Conservation (phyloP, 2,797 vertebrate species). For the Sphenodon punctatus region DNA sequence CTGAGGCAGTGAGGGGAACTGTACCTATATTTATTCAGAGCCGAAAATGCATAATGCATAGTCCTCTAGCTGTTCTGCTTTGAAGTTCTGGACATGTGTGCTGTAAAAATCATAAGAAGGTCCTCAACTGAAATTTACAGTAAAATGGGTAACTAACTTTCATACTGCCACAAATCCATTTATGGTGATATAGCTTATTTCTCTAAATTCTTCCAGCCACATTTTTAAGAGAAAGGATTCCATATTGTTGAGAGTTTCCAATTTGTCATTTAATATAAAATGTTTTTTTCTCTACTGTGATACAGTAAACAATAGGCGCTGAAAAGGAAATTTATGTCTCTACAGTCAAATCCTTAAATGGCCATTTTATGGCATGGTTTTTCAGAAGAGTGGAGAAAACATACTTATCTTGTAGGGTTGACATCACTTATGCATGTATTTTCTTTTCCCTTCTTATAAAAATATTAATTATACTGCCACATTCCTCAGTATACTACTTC, state of each 20-base stretch:
- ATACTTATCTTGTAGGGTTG: not conserved
- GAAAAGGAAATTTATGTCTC: not conserved
- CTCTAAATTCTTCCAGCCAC: not conserved
- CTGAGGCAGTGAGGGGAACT: too few species aligned
- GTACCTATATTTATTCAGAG: too few species aligned
- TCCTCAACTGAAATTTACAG: too few species aligned
- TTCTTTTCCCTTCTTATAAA: not conserved
- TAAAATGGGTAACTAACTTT: too few species aligned
- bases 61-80: too few species aligned
- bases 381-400: not conserved
- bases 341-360: not conserved
- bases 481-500: not conserved
- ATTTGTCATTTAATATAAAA: not conserved
- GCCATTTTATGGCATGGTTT: too few species aligned
- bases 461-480: fast-evolving
- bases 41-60: too few species aligned
- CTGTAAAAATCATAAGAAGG: too few species aligned
- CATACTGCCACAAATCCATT: not conserved
- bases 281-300: not conserved
- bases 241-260: not conserved
- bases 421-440: fast-evolving
- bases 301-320: not conserved
- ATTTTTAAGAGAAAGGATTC: not conserved
- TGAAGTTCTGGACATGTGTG: too few species aligned
- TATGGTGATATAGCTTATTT: not conserved